phyloP scores from a whole-genome alignment of 2,888 invertebrate species.

The Notocelia uddmanniana region DNA sequence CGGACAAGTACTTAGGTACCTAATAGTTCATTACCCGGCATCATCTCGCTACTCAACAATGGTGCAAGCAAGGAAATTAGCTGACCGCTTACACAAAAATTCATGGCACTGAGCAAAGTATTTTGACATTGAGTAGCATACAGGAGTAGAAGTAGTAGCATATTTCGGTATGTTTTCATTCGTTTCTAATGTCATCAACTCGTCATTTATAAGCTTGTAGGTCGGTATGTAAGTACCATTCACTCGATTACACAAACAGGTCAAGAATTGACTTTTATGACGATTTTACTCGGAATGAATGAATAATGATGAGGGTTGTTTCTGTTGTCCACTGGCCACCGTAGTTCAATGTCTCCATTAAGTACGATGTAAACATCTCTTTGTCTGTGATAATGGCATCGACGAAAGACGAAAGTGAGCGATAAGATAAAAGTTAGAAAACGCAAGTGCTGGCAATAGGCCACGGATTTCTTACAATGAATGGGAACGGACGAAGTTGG shows the following conservation, averaged over 20 bases:
- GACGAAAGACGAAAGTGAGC: too few species aligned
- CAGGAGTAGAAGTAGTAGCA: too few species aligned
- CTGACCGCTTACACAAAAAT: neutral
- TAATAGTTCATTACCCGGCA: neutral
- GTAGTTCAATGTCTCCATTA: conserved; percentile 15
- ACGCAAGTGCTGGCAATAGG: neutral
- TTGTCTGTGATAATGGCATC: too few species aligned
- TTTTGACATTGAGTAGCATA: neutral
- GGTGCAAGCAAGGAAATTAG: neutral
- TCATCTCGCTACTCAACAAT: neutral
- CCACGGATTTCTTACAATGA: neutral
- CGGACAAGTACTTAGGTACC: too few species aligned
- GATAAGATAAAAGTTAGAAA: neutral
- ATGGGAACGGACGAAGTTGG: neutral
- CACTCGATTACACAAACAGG: conserved; percentile 1
- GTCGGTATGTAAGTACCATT: neutral
- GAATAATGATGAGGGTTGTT: conserved; percentile 16
- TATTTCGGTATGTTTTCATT: neutral
- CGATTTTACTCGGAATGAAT: conserved; percentile 9
- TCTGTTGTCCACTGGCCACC: neutral
- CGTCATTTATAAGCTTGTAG: neutral
- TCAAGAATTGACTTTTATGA: conserved; percentile 11
- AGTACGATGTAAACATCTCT: too few species aligned
- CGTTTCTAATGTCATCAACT: neutral
- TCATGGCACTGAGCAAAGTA: neutral